Evolutionary conservation across 2,113 vertebrate species (phyloP), one percentile per base, ranked within the genome.

Genomic region (Notiomystis cincta): DNA sequence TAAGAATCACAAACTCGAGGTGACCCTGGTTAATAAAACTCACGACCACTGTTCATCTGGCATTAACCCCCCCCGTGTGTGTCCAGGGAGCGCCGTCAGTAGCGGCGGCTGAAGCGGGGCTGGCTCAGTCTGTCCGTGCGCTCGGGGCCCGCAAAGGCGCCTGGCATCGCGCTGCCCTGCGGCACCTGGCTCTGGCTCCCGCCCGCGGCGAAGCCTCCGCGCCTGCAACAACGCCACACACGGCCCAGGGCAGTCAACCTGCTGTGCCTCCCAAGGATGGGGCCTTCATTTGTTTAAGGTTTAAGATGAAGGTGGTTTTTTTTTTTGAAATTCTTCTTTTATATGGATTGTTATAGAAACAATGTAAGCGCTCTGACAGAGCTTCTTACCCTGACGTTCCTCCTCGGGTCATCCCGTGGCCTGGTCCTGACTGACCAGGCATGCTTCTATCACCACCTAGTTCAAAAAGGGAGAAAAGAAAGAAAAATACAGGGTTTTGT

Each of bases 341-440:
- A 71, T 31, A 62, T 7, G 42, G 38, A 56, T 66, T 60, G 8
- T 27, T 53, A 48, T 8, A 35, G n/a, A 60, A 69, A 37, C 7
- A 65, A 67, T 10, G 2, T 5, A 58, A 82, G 33, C 10, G 53
- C 35, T 24, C 12, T 66, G 79, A 42, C 5, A 47, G 62, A 73
- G 57, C 47, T 77, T n/a, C 97, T 98, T 97, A 99, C 99, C 98
- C 98, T 2, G 98, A 94, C 80, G 99, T 98, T 91, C 98, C 99
- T 93, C 99, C 99, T 64, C 98, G 98, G 30, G 88, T 96, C 47
- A 99, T 98, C 56, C 94, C 76, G 47, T 98, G 98, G 90, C 98
- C 98, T 77, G 98, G 98, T 95, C 98, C 93, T 85, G 98, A 92
- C 33, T 98, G 97, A 92, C 94, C 97, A 56, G 97, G 90, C n/a